A percentile compares a stretch with the other conserved stretches of the same genome.
Conservation (phyloP, 1,140 invertebrate genomes). For the Heliconius hermathena region DNA sequence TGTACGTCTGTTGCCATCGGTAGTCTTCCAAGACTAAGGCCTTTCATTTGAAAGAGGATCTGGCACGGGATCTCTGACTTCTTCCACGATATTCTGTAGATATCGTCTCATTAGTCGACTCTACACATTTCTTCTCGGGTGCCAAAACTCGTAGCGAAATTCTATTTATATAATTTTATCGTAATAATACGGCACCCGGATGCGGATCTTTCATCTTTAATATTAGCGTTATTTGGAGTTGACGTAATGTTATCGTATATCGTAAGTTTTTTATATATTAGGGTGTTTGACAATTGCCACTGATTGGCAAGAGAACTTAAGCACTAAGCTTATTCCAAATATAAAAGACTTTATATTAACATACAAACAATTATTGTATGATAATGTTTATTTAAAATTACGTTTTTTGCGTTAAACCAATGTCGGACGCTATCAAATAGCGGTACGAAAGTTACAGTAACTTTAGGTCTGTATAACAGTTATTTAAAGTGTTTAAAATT, state of each 20-base stretch:
- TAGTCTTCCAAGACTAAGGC: too few species aligned
- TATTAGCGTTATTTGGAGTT: not conserved
- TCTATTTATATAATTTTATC: conserved; percentile 11
- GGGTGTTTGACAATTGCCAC: conserved; percentile 6
- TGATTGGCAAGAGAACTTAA: not conserved
- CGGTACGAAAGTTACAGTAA: conserved; percentile 1
- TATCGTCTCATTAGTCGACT: not conserved
- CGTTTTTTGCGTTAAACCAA: not conserved
- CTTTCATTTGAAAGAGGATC: too few species aligned
- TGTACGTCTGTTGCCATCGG: too few species aligned
- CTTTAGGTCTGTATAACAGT: conserved; percentile 1
- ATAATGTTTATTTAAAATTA: conserved; percentile 1
- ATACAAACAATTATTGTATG: not conserved
- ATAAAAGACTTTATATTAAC: not conserved
- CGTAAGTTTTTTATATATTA: conserved; percentile 9
- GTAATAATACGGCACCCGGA: conserved; percentile 1
- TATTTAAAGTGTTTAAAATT: conserved; percentile 6
- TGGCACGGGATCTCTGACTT: not conserved
- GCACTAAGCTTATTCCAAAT: conserved; percentile 8
- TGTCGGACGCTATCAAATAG: conserved; percentile 10
- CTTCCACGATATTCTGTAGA: not conserved
- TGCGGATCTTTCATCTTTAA: not conserved
- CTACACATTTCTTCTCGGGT: not conserved
- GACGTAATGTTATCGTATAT: not conserved
- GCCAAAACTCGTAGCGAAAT: conserved; percentile 2